Evolutionary conservation across 2,113 vertebrate genomes (phyloP).

Genomic region (Dromiciops gliroides): DNA sequence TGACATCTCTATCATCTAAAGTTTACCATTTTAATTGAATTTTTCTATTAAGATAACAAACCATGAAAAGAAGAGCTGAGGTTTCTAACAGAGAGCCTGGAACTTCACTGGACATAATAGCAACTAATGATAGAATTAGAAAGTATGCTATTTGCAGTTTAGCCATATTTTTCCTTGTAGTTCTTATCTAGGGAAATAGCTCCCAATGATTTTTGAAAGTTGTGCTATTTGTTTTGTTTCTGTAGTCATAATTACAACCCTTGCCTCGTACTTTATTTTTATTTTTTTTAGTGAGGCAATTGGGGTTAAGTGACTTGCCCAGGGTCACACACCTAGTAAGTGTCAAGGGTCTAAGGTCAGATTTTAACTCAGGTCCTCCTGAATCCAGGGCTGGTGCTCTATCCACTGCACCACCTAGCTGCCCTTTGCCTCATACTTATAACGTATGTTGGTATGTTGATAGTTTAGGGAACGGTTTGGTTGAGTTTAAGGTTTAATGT

Average conservation of each 20-base stretch:
- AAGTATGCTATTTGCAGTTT: conserved; percentile 48
- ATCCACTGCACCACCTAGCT: no score
- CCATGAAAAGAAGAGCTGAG: conserved; percentile 64
- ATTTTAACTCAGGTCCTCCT: no score
- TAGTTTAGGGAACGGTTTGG: conserved; percentile 47
- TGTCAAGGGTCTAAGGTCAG: no score
- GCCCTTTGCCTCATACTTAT: conserved; percentile 53
- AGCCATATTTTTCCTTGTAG: conserved; percentile 59
- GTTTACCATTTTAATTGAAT: conserved; percentile 57
- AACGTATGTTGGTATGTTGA: conserved; percentile 76
- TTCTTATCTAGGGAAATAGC: conserved; percentile 58
- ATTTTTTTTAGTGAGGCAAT: no score
- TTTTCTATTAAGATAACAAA: conserved; percentile 72
- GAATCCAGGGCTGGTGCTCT: no score
- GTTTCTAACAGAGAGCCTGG: conserved; percentile 40
- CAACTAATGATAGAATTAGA: conserved; percentile 39
- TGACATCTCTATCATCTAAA: conserved; percentile 67
- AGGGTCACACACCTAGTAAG: no score
- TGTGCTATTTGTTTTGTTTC: conserved; percentile 62
- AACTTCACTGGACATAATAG: conserved; percentile 36
- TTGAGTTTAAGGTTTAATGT: not conserved
- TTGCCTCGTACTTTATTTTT: conserved; percentile 62
- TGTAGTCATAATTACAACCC: conserved; percentile 64
- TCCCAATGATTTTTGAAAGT: conserved; percentile 54
- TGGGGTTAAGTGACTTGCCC: no score